Evolutionary conservation across 2,113 vertebrate genomes (phyloP).

Genomic region (Nipponia nippon): DNA sequence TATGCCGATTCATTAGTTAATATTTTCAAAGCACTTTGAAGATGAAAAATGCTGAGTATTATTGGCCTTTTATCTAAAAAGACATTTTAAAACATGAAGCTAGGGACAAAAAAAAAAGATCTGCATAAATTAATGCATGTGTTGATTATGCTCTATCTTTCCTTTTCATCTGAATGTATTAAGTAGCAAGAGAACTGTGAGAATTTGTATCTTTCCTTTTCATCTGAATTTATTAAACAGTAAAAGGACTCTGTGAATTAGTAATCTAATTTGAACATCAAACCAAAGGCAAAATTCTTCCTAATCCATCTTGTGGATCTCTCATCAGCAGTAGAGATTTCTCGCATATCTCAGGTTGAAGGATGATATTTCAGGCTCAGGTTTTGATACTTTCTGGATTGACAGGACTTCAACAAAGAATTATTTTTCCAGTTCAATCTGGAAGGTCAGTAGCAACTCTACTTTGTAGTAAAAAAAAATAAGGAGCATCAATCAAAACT

Average conservation of each 20-base stretch:
- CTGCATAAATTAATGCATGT: conserved; percentile 65
- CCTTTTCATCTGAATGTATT: conserved; percentile 62
- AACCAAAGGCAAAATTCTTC: conserved; percentile 56
- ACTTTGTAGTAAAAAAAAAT: background rate
- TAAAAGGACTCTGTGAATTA: conserved; percentile 50
- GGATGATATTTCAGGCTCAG: background rate
- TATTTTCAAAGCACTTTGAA: conserved; percentile 62
- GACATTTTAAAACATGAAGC: conserved; percentile 49
- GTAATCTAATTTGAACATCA: conserved; percentile 68
- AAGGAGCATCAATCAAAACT: background rate
- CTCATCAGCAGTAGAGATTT: conserved; percentile 5
- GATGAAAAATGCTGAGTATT: conserved; percentile 58
- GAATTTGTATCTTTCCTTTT: conserved; percentile 66
- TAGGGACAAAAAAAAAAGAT: conserved; percentile 52
- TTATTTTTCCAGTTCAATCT: background rate
- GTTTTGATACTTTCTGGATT: background rate
- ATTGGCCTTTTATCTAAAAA: conserved; percentile 62
- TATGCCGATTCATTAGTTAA: background rate
- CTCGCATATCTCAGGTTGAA: background rate
- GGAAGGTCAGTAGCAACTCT: background rate
- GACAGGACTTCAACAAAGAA: background rate
- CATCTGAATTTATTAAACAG: conserved; percentile 64
- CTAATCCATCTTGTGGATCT: conserved; percentile 9
- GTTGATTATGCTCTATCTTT: conserved; percentile 58
- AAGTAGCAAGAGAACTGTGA: conserved; percentile 38